Evolutionary conservation across 2,888 invertebrate genomes (phyloP).

Genomic region (Scaptomyza tumidula): DNA sequence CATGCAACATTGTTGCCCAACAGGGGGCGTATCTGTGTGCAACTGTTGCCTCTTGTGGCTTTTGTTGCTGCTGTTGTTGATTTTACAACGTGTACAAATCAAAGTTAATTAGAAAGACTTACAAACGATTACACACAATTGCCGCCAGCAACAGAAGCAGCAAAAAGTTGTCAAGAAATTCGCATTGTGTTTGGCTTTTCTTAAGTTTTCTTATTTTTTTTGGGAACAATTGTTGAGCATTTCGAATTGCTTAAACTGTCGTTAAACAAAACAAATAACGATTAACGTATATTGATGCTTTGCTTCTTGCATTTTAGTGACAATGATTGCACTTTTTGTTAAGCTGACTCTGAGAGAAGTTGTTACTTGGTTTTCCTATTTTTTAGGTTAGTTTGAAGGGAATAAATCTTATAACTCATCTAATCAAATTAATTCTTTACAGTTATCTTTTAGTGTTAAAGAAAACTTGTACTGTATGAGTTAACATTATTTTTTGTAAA

Average conservation of each 20-base stretch:
- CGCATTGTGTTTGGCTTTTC: conserved; percentile 9
- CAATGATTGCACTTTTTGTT: not conserved
- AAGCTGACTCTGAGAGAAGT: not conserved
- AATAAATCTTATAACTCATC: no score
- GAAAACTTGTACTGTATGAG: no score
- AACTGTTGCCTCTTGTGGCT: conserved; percentile 17
- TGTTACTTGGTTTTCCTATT: no score
- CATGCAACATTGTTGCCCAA: conserved; percentile 15
- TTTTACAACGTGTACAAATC: conserved; percentile 41
- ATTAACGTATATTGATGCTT: conserved; percentile 10
- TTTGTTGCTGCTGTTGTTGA: conserved; percentile 28
- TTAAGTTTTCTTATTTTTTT: no score
- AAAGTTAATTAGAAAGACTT: conserved; percentile 49
- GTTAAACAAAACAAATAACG: conserved; percentile 25
- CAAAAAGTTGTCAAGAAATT: conserved; percentile 25
- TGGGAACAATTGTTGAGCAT: conserved; percentile 3
- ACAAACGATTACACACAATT: conserved; percentile 31
- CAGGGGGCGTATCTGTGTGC: conserved; percentile 24
- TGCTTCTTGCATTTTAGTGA: not conserved
- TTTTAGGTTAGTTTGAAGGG: no score
- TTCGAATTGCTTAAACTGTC: conserved; percentile 18
- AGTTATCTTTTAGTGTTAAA: no score
- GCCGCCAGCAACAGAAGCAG: conserved; percentile 12
- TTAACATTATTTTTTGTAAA: no score
- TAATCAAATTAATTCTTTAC: no score